A percentile compares a stretch with the other conserved stretches of the same genome.
Evolutionary conservation across 2,113 vertebrate genomes (phyloP).

Genomic region (Paramisgurnus dabryanus): DNA sequence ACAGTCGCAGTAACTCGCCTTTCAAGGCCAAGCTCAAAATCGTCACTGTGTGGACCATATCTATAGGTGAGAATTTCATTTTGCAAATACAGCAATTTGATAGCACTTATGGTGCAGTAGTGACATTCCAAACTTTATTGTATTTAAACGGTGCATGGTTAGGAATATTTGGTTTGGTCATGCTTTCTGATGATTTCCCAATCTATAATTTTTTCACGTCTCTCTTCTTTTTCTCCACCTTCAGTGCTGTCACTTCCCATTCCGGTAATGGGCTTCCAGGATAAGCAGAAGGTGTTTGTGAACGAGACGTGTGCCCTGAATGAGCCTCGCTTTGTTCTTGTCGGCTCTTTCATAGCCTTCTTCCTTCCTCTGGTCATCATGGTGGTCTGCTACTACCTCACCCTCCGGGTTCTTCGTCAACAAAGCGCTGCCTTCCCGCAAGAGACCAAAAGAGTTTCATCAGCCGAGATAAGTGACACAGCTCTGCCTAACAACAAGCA

Average conservation of each 20-base stretch:
- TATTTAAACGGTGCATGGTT: no score
- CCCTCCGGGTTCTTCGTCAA: slow-evolving; percentile 77
- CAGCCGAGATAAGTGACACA: slow-evolving; percentile 60
- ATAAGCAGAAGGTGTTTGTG: slow-evolving; percentile 80
- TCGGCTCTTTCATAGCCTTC: slow-evolving; percentile 85
- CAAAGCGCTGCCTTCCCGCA: slow-evolving; percentile 77
- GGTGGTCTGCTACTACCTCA: slow-evolving; percentile 84
- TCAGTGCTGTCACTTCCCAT: slow-evolving; percentile 84
- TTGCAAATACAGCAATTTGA: background rate
- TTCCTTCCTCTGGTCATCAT: slow-evolving; percentile 86
- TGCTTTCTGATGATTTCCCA: background rate
- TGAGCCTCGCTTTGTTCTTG: slow-evolving; percentile 80
- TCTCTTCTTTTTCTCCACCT: slow-evolving; percentile 38
- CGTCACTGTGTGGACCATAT: slow-evolving; percentile 86
- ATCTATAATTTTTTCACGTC: background rate
- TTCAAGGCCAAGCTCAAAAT: slow-evolving; percentile 88
- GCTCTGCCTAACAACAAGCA: slow-evolving; percentile 65
- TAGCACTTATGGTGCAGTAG: no score
- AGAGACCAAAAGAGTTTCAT: slow-evolving; percentile 37
- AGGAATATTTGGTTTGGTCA: no score
- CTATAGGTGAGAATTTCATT: slow-evolving; percentile 75
- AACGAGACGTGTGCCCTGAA: slow-evolving; percentile 80
- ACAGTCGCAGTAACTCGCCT: slow-evolving; percentile 85
- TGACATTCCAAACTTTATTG: no score
- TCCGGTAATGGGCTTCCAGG: slow-evolving; percentile 81